Evolutionary conservation across 2,888 invertebrate genomes (phyloP), one percentile per base, ranked within the genome.

Genomic region (Eutolmus rufibarbis): DNA sequence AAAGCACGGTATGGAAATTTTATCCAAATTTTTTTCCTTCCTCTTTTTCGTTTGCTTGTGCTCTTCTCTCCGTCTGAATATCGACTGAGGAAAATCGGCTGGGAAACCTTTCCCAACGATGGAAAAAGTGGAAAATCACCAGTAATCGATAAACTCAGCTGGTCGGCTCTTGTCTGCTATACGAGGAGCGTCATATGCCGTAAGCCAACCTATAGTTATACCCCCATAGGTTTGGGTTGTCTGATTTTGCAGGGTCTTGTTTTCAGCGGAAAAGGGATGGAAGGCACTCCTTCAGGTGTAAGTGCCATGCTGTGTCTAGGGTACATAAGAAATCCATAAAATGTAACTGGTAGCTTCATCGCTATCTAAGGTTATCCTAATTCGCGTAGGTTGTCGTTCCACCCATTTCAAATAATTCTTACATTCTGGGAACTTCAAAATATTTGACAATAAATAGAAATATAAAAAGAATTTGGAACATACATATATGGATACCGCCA

Each of bases 91-190:
- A 23, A 31, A 46, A 28, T 43, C 28, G 85, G 19, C 28, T 43
- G 34, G 51, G 51, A 85, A 85, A 74, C 85, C 85, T 85, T 85
- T 37, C 85, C 74, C 85, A 85, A 85, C 40, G 74, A 43, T 85
- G 74, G 28, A 46, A 43, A 74, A 56, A 37, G 77, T 86, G 86
- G 86, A 86, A 86, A 86, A 86, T 86, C 86, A 86, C 86, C 86
- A 86, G 37, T 56, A 86, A 86, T 86, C 86, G 86, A 86, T 86
- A 86, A 86, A 40, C 86, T 57, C 86, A 86, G 86, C 86, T 86
- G 86, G 86, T 78, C 23, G 85, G 40, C 31, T 56, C 34, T 66
- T 84, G 57, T 84, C 66, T 84, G 40, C 66, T 14, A 31, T 37
- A 84, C 51, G 66, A 37, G 66, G 23, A 84, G 34, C 66, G 56